Evolutionary conservation across 1,140 invertebrate species (phyloP).

Genomic region (Drosophila nigrodunni): DNA sequence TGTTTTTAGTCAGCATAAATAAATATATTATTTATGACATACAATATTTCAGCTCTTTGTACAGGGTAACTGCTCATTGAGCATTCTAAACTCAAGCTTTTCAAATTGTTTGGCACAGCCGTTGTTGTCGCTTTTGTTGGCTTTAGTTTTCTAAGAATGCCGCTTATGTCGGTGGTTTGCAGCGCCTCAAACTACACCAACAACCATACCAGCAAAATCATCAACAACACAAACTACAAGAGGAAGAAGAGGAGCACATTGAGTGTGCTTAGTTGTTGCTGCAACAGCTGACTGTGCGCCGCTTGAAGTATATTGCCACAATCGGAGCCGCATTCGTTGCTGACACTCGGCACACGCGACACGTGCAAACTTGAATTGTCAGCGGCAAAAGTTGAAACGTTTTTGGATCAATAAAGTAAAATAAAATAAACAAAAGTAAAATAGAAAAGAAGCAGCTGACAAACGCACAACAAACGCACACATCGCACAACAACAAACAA

Average conservation of each 20-base stretch:
- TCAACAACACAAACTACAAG: constrained; percentile 15
- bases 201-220: constrained; percentile 11
- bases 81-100: not conserved
- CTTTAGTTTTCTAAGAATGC: constrained; percentile 68
- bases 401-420: constrained; percentile 53
- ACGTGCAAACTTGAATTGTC: constrained; percentile 70
- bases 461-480: constrained; percentile 33
- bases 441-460: constrained; percentile 66
- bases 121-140: constrained; percentile 35
- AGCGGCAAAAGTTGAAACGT: constrained; percentile 69
- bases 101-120: constrained; percentile 25
- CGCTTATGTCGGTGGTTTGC: constrained; percentile 64
- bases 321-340: constrained; percentile 64
- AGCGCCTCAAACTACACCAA: constrained; percentile 40
- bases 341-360: constrained; percentile 68
- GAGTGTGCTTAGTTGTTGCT: constrained; percentile 30
- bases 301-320: constrained; percentile 11
- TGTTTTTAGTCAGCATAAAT: too few species aligned
- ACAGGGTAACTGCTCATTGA: constrained; percentile 4
- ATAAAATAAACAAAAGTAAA: constrained; percentile 59
- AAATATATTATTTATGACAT: too few species aligned
- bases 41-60: too few species aligned
- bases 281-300: constrained; percentile 54
- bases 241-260: constrained; percentile 13
- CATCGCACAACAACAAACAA: not conserved